These are phyloP conservation scores for Rotaria macrura DNA, from an alignment of 2,888 invertebrate genomes.

Conservation along the genomic window DNA sequence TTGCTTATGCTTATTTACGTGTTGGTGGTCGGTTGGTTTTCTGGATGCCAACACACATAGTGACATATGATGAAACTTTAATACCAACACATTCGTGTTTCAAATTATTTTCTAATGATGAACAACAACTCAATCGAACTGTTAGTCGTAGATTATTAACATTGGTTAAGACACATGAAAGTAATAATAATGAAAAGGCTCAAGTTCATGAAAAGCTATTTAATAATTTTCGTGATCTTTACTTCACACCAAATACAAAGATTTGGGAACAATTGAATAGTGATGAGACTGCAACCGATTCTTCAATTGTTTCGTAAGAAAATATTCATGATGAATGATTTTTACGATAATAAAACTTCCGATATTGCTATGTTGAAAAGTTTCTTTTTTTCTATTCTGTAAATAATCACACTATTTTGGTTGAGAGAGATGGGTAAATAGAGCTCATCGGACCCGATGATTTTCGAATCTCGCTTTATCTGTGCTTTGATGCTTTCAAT, in stretches of 20 bases:
- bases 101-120: background rate
- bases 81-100: constrained; percentile 4
- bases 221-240: constrained; percentile 4
- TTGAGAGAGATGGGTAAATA: too few relatives aligned
- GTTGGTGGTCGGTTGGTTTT: constrained; percentile 73
- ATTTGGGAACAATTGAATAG: constrained; percentile 9
- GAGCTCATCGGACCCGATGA: too few relatives aligned
- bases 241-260: background rate
- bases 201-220: constrained; percentile 4
- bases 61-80: constrained; percentile 3
- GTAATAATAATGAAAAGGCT: background rate
- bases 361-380: background rate
- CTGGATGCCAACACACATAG: constrained; percentile 67
- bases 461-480: too few relatives aligned
- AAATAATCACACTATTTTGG: too few relatives aligned
- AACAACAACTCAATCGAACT: background rate
- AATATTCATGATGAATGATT: background rate
- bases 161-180: background rate
- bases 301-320: background rate
- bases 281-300: background rate
- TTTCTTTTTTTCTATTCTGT: too few relatives aligned
- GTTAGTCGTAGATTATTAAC: background rate
- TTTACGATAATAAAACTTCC: background rate
- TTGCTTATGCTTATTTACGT: constrained; percentile 67
- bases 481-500: too few relatives aligned